Conservation (phyloP, 2,113 vertebrate genomes). For the Tenebrosternarchus preto region DNA sequence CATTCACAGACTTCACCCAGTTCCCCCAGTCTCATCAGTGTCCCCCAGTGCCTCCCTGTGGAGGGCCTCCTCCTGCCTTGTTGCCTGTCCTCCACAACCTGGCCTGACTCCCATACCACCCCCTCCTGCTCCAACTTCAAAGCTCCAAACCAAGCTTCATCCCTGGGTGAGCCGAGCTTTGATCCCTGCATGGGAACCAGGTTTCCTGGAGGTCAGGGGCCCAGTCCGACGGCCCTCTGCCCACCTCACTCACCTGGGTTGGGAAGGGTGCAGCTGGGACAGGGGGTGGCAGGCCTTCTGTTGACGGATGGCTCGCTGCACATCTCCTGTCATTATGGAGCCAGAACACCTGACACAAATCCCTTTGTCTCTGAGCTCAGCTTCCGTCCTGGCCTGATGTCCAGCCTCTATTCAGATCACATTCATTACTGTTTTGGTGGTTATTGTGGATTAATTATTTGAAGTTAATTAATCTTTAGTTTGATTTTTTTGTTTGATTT, state of each 20-base stretch:
- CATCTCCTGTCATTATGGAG: conserved; percentile 38
- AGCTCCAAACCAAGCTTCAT: conserved; percentile 35
- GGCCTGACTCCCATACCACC: background rate
- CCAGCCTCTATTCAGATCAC: background rate
- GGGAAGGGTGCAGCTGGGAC: conserved; percentile 52
- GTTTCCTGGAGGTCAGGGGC: conserved; percentile 39
- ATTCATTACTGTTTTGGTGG: background rate
- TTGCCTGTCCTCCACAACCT: background rate
- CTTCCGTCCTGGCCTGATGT: background rate
- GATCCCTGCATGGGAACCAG: conserved; percentile 45
- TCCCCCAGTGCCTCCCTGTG: background rate
- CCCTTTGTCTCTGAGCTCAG: conserved; percentile 31
- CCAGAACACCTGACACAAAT: conserved; percentile 46
- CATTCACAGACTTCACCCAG: conserved; percentile 1
- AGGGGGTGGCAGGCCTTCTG: conserved; percentile 44
- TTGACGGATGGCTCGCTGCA: conserved; percentile 52
- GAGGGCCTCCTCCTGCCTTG: conserved; percentile 17
- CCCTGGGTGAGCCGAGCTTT: conserved; percentile 51
- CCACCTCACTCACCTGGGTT: conserved; percentile 48
- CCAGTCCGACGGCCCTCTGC: conserved; percentile 44
- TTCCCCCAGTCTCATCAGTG: conserved; percentile 28
- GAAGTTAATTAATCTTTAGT: too few species aligned
- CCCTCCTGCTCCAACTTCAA: conserved; percentile 50
- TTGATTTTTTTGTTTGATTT: too few species aligned
- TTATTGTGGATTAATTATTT: too few species aligned